Conservation (phyloP, 2,113 vertebrate species). For the Tragelaphus strepsiceros region DNA sequence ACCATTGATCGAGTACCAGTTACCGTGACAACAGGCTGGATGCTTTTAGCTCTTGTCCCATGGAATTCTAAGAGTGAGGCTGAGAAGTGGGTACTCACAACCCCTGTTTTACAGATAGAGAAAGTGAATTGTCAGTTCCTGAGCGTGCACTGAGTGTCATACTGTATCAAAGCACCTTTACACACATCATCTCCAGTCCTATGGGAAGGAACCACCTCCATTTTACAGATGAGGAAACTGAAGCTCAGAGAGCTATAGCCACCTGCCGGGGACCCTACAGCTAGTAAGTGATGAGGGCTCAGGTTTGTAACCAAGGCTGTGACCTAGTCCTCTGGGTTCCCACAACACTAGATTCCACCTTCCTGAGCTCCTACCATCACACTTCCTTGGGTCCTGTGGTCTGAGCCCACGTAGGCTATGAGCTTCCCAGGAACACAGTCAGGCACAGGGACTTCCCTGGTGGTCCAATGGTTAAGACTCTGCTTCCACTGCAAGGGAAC, state of each 20-base stretch:
- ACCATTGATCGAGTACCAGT: background rate
- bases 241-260: background rate
- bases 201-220: background rate
- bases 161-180: background rate
- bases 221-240: background rate
- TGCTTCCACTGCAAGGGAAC: background rate
- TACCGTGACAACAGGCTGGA: constrained; percentile 10
- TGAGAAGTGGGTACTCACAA: background rate
- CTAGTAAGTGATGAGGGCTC: background rate
- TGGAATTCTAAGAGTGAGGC: background rate
- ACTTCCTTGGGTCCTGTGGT: background rate
- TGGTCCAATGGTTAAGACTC: background rate
- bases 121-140: background rate
- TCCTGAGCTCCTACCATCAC: background rate
- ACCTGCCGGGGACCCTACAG: background rate
- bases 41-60: background rate
- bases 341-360: background rate
- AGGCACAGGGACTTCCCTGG: background rate
- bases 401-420: background rate
- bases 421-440: background rate
- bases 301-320: background rate
- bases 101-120: background rate
- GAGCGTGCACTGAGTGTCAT: background rate
- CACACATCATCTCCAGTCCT: background rate
- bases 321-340: background rate